Evolutionary conservation across 2,888 invertebrate species (phyloP), one percentile per base, ranked within the genome.

Genomic region (Orchestes rusci): DNA sequence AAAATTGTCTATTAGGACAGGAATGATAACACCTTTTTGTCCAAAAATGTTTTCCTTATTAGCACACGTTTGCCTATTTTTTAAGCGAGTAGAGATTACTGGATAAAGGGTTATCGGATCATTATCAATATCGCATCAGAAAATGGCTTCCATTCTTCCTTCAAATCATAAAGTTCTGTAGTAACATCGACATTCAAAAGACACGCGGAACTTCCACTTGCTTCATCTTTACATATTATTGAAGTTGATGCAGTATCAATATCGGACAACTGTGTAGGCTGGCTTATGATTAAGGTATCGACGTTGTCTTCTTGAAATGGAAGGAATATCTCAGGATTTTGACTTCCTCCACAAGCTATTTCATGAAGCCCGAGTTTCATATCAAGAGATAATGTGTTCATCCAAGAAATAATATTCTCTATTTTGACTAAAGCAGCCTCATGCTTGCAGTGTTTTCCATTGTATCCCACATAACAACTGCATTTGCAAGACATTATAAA

Each of bases 311-410:
- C 43, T 30, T 43, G 43, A 39, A 43, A 31, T 38, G 43, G 38
- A 30, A 29, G 38, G 38, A 43, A 43, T 36, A 43, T 28, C 23
- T 43, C 38, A 30, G 29, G 38, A 39, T 39, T 39, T 39, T 37
- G 37, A 29, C 35, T 39, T 30, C 38, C 38, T 39, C 43, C 43
- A 43, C 38, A 43, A 19, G 37, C 43, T 43, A 43, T 10, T 43
- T 43, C 37, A 43, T 43, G 38, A 39, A 36, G 37, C 36, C 19
- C 28, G 3, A 39, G 19, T 43, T 39, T 43, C 38, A 43, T 39
- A 18, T 39, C 43, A 39, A 43, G 37, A 43, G 43, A 43, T 39
- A 41, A 41, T 17, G 41, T 41, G 41, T 41, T 41, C 20, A 41
- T 4, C 17, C 41, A 32, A 34, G 30, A 42, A 39, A 35, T 42